Percentiles rank a stretch among this genome's conserved stretches.
Evolutionary conservation across 2,888 invertebrate genomes (phyloP).

Genomic region (Athripsodes cinereus): DNA sequence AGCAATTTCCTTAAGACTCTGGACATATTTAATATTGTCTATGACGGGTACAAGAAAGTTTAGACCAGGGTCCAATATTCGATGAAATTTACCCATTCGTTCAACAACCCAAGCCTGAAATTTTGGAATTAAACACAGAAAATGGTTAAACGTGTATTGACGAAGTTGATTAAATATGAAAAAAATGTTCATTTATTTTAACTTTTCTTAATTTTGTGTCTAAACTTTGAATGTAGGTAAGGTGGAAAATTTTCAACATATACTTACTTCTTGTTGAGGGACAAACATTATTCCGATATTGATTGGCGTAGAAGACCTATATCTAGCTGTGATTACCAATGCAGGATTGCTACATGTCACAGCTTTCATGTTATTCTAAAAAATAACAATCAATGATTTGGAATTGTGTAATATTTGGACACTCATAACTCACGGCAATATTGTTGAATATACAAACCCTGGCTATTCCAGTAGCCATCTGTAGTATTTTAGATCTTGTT

Average conservation of each 20-base stretch:
- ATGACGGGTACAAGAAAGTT: constrained; percentile 88
- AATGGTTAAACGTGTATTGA: too few species aligned
- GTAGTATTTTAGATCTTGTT: constrained; percentile 41
- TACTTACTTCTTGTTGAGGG: constrained; percentile 90
- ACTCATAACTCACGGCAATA: neutral
- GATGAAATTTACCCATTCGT: constrained; percentile 94
- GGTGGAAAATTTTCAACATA: neutral
- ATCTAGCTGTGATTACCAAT: constrained; percentile 29
- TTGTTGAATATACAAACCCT: constrained; percentile 32
- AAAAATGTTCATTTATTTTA: too few species aligned
- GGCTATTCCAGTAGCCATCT: constrained; percentile 37
- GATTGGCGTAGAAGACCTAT: constrained; percentile 64
- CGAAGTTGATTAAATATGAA: too few species aligned
- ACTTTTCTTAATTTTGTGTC: too few species aligned
- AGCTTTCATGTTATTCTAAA: constrained; percentile 36
- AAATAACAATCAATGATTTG: constrained; percentile 28
- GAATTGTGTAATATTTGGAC: constrained; percentile 11
- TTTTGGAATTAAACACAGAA: too few species aligned
- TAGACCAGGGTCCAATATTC: constrained; percentile 90
- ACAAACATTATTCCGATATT: constrained; percentile 97
- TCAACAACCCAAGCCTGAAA: constrained; percentile 94
- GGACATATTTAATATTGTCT: constrained; percentile 94
- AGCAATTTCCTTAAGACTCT: constrained; percentile 97
- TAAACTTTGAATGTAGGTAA: neutral
- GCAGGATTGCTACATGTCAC: constrained; percentile 10